phyloP scores from a whole-genome alignment of 2,113 vertebrate genomes.

The Calonectris borealis region DNA sequence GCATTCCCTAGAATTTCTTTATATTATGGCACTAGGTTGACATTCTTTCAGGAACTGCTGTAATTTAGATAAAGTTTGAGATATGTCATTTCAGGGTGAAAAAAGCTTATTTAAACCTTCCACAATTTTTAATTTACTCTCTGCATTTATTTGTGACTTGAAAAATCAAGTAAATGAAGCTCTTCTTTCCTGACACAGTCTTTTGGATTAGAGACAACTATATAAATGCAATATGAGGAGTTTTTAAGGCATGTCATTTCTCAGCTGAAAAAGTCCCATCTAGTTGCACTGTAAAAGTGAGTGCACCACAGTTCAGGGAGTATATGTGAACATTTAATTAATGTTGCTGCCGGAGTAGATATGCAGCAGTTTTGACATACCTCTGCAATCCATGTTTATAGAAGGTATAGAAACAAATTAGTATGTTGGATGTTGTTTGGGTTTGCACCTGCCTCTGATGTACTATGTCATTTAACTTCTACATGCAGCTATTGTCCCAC shows the following conservation, averaged over 20 bases:
- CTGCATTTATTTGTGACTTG: neutral
- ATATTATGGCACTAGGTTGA: neutral
- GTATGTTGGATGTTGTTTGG: neutral
- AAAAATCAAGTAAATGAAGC: neutral
- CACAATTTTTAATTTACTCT: neutral
- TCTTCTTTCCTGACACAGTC: neutral
- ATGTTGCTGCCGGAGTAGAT: neutral
- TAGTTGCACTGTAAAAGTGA: neutral
- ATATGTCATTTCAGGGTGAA: neutral
- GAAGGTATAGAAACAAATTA: neutral
- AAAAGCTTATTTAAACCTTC: neutral
- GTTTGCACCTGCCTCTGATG: neutral
- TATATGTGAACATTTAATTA: neutral
- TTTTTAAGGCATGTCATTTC: neutral
- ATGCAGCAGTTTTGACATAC: neutral
- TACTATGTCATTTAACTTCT: neutral
- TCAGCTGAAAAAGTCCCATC: neutral
- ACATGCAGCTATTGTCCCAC: neutral
- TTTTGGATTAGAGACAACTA: neutral
- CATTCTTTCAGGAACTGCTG: neutral
- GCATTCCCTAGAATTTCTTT: neutral
- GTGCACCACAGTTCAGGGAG: neutral
- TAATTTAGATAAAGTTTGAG: slow-evolving; percentile 17
- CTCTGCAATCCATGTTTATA: neutral
- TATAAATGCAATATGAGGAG: neutral